Evolutionary conservation across 2,888 invertebrate species (phyloP).

Genomic region (Nemapogon koenigi): DNA sequence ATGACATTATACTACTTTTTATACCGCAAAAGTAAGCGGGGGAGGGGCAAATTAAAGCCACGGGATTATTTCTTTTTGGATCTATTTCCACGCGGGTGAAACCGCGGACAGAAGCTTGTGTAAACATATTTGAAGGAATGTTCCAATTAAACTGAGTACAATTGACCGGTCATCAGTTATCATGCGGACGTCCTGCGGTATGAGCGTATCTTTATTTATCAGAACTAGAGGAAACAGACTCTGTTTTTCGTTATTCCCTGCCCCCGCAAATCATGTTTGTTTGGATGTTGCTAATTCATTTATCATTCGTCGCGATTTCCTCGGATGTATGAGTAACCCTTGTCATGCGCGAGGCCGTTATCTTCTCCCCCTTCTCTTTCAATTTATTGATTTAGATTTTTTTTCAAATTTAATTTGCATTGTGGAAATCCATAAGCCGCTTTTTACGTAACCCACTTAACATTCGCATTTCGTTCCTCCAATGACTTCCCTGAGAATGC

Average conservation of each 20-base stretch:
- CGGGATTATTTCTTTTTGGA: too few relatives aligned
- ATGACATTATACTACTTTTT: too few relatives aligned
- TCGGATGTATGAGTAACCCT: too few relatives aligned
- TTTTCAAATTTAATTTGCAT: conserved; percentile 1
- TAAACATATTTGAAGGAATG: too few relatives aligned
- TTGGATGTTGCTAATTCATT: conserved; percentile 6
- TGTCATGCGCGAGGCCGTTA: too few relatives aligned
- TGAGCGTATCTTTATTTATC: conserved; percentile 36
- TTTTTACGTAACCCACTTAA: conserved; percentile 28
- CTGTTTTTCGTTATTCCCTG: conserved; percentile 45
- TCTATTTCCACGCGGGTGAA: too few relatives aligned
- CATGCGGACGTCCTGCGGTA: conserved; percentile 55
- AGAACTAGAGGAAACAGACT: conserved; percentile 47
- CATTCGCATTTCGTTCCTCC: conserved; percentile 40
- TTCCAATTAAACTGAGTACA: too few relatives aligned
- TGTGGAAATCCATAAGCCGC: conserved; percentile 2
- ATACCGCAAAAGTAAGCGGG: too few relatives aligned
- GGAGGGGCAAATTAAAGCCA: too few relatives aligned
- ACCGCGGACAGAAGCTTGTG: too few relatives aligned
- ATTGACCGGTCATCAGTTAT: conserved; percentile 26
- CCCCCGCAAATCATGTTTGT: conserved; percentile 20
- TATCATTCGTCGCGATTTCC: conserved; percentile 4
- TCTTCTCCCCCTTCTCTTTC: too few relatives aligned
- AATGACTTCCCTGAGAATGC: conserved; percentile 20
- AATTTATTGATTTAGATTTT: background rate